A percentile compares a stretch with the other conserved stretches of the same genome.
These are phyloP conservation scores for Lagria hirta DNA, from an alignment of 2,888 invertebrate species.

Conservation along the genomic window DNA sequence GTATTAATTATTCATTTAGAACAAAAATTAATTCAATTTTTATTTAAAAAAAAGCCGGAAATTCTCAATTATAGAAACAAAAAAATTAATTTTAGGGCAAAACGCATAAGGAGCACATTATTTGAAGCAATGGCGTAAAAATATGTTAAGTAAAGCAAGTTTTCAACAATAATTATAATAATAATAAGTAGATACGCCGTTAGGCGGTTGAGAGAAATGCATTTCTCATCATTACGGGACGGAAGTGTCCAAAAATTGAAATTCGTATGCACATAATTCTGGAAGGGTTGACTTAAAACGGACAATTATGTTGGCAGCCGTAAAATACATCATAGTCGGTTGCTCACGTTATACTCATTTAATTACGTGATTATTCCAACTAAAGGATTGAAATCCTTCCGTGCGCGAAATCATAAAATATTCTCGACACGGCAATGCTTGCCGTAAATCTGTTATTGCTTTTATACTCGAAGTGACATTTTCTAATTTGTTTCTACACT, in stretches of 20 bases:
- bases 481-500: too few relatives aligned
- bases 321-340: slow-evolving; percentile 25
- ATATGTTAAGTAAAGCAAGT: too few relatives aligned
- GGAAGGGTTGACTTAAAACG: slow-evolving; percentile 20
- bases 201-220: slow-evolving; percentile 8
- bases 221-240: slow-evolving; percentile 26
- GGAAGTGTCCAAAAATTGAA: slow-evolving; percentile 14
- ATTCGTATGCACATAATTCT: slow-evolving; percentile 19
- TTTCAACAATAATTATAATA: too few relatives aligned
- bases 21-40: too few relatives aligned
- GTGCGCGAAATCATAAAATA: slow-evolving; percentile 27
- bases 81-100: too few relatives aligned
- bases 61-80: too few relatives aligned
- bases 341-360: slow-evolving; percentile 29
- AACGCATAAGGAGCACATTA: too few relatives aligned
- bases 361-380: slow-evolving; percentile 35
- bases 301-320: slow-evolving; percentile 21
- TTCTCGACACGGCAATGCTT: slow-evolving; percentile 21
- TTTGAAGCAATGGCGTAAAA: too few relatives aligned
- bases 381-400: slow-evolving; percentile 32
- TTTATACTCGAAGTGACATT: slow-evolving; percentile 23
- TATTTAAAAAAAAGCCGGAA: too few relatives aligned
- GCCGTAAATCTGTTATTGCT: slow-evolving; percentile 22
- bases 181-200: not conserved
- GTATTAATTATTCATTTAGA: too few relatives aligned